These are phyloP conservation scores for Aegithalos caudatus DNA, from an alignment of 2,113 vertebrate genomes.

Conservation along the genomic window DNA sequence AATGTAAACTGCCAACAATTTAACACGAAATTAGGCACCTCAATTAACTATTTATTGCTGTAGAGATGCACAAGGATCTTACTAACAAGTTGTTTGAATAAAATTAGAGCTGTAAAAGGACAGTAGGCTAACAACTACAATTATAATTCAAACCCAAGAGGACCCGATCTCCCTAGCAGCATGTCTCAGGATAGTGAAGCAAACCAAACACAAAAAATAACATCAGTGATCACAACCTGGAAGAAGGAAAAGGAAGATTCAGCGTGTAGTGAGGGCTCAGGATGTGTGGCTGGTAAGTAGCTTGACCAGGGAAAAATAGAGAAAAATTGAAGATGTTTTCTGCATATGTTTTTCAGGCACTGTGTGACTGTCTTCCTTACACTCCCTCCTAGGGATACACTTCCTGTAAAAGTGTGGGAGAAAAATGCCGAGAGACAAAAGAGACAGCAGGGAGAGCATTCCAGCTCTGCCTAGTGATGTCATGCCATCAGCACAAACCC, in stretches of 20 bases:
- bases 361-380: neutral
- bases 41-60: neutral
- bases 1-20: neutral
- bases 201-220: neutral
- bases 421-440: neutral
- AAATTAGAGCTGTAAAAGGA: neutral
- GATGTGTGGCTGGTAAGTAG: neutral
- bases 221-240: neutral
- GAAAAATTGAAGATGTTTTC: neutral
- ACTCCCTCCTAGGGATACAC: neutral
- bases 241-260: neutral
- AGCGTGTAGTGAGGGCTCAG: neutral
- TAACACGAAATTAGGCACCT: neutral
- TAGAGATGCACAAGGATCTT: neutral
- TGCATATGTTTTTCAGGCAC: neutral
- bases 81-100: neutral
- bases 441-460: constrained; percentile 18
- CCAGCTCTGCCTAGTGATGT: constrained; percentile 10
- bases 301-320: neutral
- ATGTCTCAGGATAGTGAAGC: neutral
- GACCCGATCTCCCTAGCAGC: neutral
- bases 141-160: neutral
- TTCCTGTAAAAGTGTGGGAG: constrained; percentile 28
- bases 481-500: constrained; percentile 37
- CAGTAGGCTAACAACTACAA: neutral